phyloP scores from a whole-genome alignment of 2,888 invertebrate species.

The Drosophila suboccidentalis region DNA sequence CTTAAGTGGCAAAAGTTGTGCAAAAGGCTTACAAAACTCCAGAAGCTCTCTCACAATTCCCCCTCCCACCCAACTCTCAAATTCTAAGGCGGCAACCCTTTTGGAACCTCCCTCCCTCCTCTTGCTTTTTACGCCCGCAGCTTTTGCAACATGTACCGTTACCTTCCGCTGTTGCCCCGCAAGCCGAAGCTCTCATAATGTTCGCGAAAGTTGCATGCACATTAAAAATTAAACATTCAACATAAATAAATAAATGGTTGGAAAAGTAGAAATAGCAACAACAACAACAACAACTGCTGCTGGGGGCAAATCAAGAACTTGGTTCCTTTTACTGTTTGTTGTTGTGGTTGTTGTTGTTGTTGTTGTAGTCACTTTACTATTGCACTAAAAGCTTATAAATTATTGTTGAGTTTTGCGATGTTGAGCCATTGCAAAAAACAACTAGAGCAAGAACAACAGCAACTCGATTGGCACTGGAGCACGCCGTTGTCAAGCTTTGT shows the following conservation, averaged over 20 bases:
- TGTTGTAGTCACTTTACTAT: slow-evolving; percentile 56
- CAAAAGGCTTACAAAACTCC: slow-evolving; percentile 75
- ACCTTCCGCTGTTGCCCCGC: slow-evolving; percentile 12
- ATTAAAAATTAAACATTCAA: slow-evolving; percentile 73
- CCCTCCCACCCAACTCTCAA: background rate
- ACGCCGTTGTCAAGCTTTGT: slow-evolving; percentile 50
- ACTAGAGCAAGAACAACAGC: slow-evolving; percentile 28
- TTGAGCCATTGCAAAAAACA: slow-evolving; percentile 53
- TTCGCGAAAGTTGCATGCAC: slow-evolving; percentile 71
- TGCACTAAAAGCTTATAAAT: slow-evolving; percentile 80
- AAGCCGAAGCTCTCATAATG: slow-evolving; percentile 29
- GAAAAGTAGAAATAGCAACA: slow-evolving; percentile 57
- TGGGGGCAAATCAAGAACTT: slow-evolving; percentile 68
- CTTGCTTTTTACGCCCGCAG: background rate
- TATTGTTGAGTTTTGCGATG: slow-evolving; percentile 62
- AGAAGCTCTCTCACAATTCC: slow-evolving; percentile 37
- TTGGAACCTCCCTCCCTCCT: slow-evolving; percentile 19
- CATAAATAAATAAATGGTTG: slow-evolving; percentile 75
- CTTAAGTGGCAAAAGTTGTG: slow-evolving; percentile 81
- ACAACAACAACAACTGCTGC: slow-evolving; percentile 38
- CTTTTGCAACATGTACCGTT: background rate
- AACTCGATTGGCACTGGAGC: slow-evolving; percentile 9
- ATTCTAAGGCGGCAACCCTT: slow-evolving; percentile 52
- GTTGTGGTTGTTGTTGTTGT: slow-evolving; percentile 46
- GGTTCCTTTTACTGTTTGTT: slow-evolving; percentile 17